These are phyloP conservation scores for Geophilus truncorum DNA, from an alignment of 2,888 invertebrate genomes.

Conservation along the genomic window DNA sequence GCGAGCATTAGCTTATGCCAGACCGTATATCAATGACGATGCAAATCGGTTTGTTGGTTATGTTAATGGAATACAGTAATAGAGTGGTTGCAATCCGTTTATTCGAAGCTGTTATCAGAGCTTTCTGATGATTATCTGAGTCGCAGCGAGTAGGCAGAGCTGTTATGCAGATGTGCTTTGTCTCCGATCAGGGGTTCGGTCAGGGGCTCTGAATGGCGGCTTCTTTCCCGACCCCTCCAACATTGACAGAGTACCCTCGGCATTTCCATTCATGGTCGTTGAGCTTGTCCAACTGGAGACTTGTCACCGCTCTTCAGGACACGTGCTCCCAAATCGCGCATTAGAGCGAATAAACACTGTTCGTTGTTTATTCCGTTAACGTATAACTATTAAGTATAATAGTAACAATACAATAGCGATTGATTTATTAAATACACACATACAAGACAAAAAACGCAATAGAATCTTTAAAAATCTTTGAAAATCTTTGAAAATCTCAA, in stretches of 20 bases:
- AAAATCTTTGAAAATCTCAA: too few relatives aligned
- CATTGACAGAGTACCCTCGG: constrained; percentile 8
- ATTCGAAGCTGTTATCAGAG: background rate
- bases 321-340: constrained; percentile 12
- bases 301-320: constrained; percentile 8
- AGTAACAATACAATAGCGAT: too few relatives aligned
- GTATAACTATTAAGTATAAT: too few relatives aligned
- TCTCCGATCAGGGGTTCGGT: background rate
- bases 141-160: background rate
- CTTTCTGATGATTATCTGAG: background rate
- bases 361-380: too few relatives aligned
- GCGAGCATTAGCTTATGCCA: background rate
- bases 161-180: constrained; percentile 15
- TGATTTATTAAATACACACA: too few relatives aligned
- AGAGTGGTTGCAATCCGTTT: background rate
- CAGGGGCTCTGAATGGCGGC: background rate
- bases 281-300: constrained; percentile 12
- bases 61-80: background rate
- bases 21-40: background rate
- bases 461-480: too few relatives aligned
- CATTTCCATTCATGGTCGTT: constrained; percentile 7
- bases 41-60: background rate
- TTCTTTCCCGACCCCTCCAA: background rate
- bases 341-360: background rate
- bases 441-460: too few relatives aligned